A percentile compares a stretch with the other conserved stretches of the same genome.
Evolutionary conservation across 2,113 vertebrate species (phyloP).

Genomic region (Pheucticus melanocephalus): DNA sequence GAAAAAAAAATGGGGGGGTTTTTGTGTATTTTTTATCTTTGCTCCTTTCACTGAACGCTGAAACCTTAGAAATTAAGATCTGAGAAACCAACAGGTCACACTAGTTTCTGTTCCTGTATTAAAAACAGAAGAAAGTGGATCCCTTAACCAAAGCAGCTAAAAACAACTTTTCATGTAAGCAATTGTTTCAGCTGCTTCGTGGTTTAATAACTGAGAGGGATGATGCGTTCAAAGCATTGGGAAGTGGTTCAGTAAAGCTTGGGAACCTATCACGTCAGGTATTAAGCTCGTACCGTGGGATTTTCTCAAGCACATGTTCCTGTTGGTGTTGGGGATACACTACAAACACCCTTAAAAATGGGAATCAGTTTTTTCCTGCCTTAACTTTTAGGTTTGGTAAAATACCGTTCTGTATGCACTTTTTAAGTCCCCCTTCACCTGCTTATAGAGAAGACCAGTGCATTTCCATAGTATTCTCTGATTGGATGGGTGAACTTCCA

Average conservation of each 20-base stretch:
- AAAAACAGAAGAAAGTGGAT: not conserved
- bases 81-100: not conserved
- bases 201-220: not conserved
- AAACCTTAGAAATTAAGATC: not conserved
- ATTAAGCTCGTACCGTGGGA: not conserved
- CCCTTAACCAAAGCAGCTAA: not conserved
- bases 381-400: not conserved
- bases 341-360: not conserved
- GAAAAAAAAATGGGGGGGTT: no score
- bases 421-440: not conserved
- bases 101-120: not conserved
- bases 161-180: not conserved
- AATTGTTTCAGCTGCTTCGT: not conserved
- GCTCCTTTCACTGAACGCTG: not conserved
- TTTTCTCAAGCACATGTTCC: not conserved
- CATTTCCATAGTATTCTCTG: not conserved
- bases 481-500: not conserved
- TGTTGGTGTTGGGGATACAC: not conserved
- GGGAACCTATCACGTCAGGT: not conserved
- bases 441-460: not conserved
- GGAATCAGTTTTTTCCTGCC: not conserved
- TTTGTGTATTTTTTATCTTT: not conserved
- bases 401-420: accelerated
- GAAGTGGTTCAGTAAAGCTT: not conserved
- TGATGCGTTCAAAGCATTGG: not conserved